phyloP scores from a whole-genome alignment of 2,113 vertebrate species.

The Planiliza haematocheilus region DNA sequence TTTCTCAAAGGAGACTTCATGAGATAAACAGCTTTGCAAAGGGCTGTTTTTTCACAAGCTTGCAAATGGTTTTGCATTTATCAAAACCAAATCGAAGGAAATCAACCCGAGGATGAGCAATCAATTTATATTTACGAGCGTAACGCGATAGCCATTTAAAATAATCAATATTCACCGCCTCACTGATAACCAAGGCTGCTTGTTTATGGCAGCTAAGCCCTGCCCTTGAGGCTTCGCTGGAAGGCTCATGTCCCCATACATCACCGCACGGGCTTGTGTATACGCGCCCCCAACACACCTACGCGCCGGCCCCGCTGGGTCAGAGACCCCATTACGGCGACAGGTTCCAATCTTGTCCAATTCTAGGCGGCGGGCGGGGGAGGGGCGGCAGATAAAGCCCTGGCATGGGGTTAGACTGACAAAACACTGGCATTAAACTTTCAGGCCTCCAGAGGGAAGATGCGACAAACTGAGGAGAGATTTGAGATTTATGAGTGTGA shows the following conservation, averaged over 20 bases:
- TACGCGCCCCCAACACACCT: conserved; percentile 37
- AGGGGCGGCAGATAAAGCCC: conserved; percentile 62
- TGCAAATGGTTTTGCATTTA: conserved; percentile 54
- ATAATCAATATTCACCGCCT: conserved; percentile 72
- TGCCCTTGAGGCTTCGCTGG: conserved; percentile 69
- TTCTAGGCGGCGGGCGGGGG: conserved; percentile 43
- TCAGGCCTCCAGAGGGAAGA: conserved; percentile 28
- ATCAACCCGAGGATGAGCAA: conserved; percentile 64
- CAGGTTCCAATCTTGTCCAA: conserved; percentile 78
- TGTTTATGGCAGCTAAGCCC: conserved; percentile 58
- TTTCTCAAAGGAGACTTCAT: conserved; percentile 27
- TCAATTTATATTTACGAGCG: conserved; percentile 75
- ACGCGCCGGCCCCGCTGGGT: conserved; percentile 53
- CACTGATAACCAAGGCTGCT: conserved; percentile 60
- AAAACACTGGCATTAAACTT: conserved; percentile 47
- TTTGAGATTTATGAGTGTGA: conserved; percentile 58
- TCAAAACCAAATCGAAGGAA: conserved; percentile 62
- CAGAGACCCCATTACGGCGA: conserved; percentile 73
- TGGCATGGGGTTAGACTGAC: conserved; percentile 53
- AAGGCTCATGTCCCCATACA: conserved; percentile 51
- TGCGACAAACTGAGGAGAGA: conserved; percentile 1
- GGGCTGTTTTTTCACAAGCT: conserved; percentile 30
- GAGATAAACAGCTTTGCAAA: conserved; percentile 57
- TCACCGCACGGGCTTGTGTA: conserved; percentile 41
- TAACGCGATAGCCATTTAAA: conserved; percentile 66